Conservation (phyloP, 2,888 invertebrate species). For the Metacarcinus magister region DNA sequence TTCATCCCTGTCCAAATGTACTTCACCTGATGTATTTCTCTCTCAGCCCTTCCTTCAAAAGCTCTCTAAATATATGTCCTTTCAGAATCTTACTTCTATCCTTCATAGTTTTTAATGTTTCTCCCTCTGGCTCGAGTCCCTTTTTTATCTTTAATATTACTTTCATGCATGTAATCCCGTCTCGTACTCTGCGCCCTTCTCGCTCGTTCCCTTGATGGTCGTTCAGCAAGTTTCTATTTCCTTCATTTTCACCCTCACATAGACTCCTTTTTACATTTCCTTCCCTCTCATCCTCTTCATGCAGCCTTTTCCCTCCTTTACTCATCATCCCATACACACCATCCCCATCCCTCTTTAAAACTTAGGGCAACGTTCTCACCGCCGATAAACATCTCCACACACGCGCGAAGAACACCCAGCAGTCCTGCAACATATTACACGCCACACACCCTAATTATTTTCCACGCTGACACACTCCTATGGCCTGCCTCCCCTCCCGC, state of each 20-base stretch:
- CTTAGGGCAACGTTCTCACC: neutral
- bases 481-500: neutral
- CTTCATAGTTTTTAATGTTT: neutral
- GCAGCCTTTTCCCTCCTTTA: neutral
- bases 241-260: neutral
- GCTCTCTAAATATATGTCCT: neutral
- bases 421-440: constrained; percentile 12
- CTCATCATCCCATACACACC: neutral
- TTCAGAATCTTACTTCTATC: neutral
- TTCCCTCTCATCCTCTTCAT: neutral
- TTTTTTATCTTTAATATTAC: constrained; percentile 31
- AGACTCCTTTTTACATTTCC: neutral
- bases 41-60: constrained; percentile 15
- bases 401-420: neutral
- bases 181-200: constrained; percentile 8
- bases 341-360: neutral
- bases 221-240: neutral
- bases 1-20: constrained; percentile 37
- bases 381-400: constrained; percentile 28
- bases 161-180: neutral
- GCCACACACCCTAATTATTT: constrained; percentile 52
- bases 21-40: constrained; percentile 29
- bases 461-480: constrained; percentile 44
- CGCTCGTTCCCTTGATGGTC: neutral
- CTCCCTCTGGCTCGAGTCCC: neutral